phyloP scores from a whole-genome alignment of 2,797 vertebrate genomes.

The Tauraco hartlaubi region DNA sequence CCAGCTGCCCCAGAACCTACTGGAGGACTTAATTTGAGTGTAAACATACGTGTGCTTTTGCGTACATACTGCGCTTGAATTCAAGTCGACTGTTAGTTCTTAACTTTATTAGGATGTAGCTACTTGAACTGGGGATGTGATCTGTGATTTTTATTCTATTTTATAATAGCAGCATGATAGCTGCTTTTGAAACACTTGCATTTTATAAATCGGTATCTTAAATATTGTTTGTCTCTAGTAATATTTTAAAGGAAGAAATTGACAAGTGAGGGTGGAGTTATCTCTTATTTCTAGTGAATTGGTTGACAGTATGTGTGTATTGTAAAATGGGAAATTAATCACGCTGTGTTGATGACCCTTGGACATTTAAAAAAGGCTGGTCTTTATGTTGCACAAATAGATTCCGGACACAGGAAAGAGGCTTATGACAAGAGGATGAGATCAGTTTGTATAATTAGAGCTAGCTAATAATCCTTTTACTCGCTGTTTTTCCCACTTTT shows the following conservation, averaged over 20 bases:
- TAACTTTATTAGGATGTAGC: constrained; percentile 65
- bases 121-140: constrained; percentile 46
- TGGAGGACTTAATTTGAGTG: constrained; percentile 50
- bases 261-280: neutral
- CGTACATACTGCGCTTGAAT: constrained; percentile 7
- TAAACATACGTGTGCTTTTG: constrained; percentile 31
- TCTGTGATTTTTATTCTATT: constrained; percentile 52
- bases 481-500: constrained; percentile 75
- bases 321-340: constrained; percentile 47
- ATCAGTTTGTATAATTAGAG: constrained; percentile 88
- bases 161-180: neutral
- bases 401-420: constrained; percentile 74
- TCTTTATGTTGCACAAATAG: constrained; percentile 68
- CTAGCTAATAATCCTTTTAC: constrained; percentile 84
- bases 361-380: constrained; percentile 41
- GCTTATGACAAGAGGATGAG: constrained; percentile 87
- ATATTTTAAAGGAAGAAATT: neutral
- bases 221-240: neutral
- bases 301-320: neutral
- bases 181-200: neutral
- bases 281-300: neutral
- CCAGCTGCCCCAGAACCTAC: constrained; percentile 59
- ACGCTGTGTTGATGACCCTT: neutral
- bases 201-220: neutral
- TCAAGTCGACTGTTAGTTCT: constrained; percentile 6